Evolutionary conservation across 1,140 invertebrate genomes (phyloP).

Genomic region (Drosophila insularis): DNA sequence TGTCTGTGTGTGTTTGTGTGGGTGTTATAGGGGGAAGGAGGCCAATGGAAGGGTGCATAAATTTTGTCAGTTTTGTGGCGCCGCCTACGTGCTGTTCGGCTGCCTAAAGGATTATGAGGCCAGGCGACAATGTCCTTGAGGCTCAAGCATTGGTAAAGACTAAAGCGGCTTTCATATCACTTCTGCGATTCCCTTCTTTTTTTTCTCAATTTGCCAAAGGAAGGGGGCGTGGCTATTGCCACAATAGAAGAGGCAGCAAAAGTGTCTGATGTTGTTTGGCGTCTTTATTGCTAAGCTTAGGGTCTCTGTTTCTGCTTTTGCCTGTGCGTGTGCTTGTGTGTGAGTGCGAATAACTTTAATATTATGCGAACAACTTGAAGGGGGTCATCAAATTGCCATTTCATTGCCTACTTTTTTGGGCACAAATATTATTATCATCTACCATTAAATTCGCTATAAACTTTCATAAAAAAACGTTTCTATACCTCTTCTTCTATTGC

Average conservation of each 20-base stretch:
- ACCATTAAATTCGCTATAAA: conserved; percentile 2
- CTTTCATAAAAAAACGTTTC: not conserved
- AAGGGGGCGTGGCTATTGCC: conserved; percentile 3
- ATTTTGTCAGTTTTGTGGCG: conserved; percentile 41
- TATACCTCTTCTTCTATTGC: not conserved
- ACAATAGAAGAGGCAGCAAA: conserved; percentile 6
- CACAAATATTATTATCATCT: conserved; percentile 9
- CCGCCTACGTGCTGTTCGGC: conserved; percentile 56
- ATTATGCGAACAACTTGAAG: conserved; percentile 2
- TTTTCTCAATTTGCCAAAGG: not conserved
- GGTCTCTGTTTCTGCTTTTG: not conserved
- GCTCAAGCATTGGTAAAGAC: not conserved
- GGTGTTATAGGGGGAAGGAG: not conserved
- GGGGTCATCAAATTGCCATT: conserved; percentile 9
- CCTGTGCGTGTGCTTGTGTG: too few relatives aligned
- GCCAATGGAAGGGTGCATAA: conserved; percentile 56
- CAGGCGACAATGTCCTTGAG: conserved; percentile 45
- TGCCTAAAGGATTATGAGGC: conserved; percentile 66
- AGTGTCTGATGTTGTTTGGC: conserved; percentile 10
- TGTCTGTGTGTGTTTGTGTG: conserved; percentile 1
- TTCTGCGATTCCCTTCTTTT: not conserved
- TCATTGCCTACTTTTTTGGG: conserved; percentile 3
- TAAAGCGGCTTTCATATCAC: conserved; percentile 9
- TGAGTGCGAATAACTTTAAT: conserved; percentile 2
- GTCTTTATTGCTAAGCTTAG: conserved; percentile 2